Evolutionary conservation across 1,140 invertebrate genomes (phyloP).

Genomic region (Brachionus rotundiformis): DNA sequence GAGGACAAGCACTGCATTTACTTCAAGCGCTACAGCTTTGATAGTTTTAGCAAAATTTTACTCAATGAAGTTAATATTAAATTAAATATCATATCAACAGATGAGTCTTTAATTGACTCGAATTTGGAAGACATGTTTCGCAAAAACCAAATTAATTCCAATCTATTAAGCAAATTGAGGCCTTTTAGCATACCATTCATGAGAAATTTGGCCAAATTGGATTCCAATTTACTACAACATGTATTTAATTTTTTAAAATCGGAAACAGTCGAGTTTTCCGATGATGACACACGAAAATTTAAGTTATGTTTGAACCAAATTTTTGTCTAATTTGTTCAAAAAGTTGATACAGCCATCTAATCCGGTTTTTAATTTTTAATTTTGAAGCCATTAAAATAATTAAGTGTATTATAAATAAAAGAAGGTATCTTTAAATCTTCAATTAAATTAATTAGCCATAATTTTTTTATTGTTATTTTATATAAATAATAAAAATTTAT

Average conservation of each 20-base stretch:
- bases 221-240: background rate
- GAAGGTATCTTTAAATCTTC: background rate
- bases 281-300: background rate
- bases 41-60: background rate
- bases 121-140: constrained; percentile 25
- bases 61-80: constrained; percentile 5
- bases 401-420: background rate
- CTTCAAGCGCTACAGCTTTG: background rate
- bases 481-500: background rate
- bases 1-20: background rate
- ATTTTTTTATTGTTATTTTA: background rate
- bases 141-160: constrained; percentile 19
- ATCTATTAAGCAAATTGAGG: background rate
- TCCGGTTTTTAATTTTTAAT: background rate
- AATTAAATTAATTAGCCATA: background rate
- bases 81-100: constrained; percentile 18
- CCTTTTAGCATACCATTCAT: background rate
- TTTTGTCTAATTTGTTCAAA: constrained; percentile 14
- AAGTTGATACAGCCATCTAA: background rate
- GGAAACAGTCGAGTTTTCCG: background rate
- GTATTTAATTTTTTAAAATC: background rate
- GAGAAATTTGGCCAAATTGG: constrained; percentile 33
- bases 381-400: background rate
- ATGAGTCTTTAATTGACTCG: constrained; percentile 22
- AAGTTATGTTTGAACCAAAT: constrained; percentile 10